Evolutionary conservation across 2,888 invertebrate genomes (phyloP).

Genomic region (Blera fallax): DNA sequence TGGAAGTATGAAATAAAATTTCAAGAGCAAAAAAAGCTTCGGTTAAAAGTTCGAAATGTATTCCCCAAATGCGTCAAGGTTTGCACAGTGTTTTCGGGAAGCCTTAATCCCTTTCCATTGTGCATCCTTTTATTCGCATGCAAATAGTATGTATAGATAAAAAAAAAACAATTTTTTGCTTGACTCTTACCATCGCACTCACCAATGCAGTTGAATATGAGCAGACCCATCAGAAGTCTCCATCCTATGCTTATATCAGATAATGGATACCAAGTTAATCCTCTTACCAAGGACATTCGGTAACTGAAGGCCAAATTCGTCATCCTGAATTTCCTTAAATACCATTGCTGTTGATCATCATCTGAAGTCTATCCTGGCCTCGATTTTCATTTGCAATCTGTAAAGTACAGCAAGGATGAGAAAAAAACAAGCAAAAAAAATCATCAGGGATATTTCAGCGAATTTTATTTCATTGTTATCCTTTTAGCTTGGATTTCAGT

Average conservation of each 20-base stretch:
- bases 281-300: constrained; percentile 68
- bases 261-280: constrained; percentile 73
- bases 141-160: background rate
- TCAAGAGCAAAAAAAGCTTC: constrained; percentile 25
- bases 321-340: constrained; percentile 73
- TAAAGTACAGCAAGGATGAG: constrained; percentile 1
- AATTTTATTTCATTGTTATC: constrained; percentile 41
- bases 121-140: constrained; percentile 2
- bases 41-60: background rate
- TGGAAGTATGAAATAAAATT: constrained; percentile 80
- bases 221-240: constrained; percentile 77
- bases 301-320: constrained; percentile 77
- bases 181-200: constrained; percentile 75
- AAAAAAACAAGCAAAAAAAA: constrained; percentile 40
- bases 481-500: constrained; percentile 11
- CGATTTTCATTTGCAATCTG: constrained; percentile 69
- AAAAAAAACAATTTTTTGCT: background rate
- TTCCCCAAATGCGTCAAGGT: background rate
- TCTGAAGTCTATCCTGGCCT: constrained; percentile 48
- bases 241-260: constrained; percentile 74
- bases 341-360: constrained; percentile 72
- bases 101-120: background rate
- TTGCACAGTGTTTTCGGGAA: background rate
- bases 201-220: constrained; percentile 80
- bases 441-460: constrained; percentile 46